Evolutionary conservation across 2,797 vertebrate species (phyloP).

Genomic region (Sus cebifrons): DNA sequence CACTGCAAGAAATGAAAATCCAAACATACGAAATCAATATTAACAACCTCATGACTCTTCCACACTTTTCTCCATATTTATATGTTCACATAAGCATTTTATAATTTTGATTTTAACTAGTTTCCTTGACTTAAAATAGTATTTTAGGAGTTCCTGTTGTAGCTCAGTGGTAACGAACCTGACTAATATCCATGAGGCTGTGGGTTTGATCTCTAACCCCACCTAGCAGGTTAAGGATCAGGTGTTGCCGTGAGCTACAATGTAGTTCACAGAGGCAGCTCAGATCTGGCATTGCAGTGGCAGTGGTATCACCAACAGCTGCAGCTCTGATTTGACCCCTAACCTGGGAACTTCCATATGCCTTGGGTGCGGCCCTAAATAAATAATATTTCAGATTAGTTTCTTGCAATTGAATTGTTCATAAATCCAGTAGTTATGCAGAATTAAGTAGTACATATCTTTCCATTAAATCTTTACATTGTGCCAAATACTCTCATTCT

Average conservation of each 20-base stretch:
- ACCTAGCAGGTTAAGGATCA: no score
- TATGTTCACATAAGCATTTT: background rate
- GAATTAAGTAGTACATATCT: background rate
- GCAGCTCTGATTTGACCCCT: no score
- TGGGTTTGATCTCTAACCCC: no score
- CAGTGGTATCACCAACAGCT: no score
- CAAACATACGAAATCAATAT: background rate
- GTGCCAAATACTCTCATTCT: slow-evolving; percentile 29
- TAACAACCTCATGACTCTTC: background rate
- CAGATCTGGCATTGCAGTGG: no score
- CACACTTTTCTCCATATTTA: background rate
- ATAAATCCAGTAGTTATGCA: background rate
- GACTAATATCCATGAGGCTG: no score
- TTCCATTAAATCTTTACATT: slow-evolving; percentile 22
- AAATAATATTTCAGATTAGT: background rate
- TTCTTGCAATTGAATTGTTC: background rate
- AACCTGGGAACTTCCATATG: no score
- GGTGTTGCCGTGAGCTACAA: no score
- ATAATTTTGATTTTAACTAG: background rate
- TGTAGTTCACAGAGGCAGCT: no score
- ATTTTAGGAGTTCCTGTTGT: background rate
- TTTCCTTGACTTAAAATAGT: slow-evolving; percentile 38
- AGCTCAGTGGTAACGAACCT: no score
- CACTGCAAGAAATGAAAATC: background rate
- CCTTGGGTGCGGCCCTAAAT: no score